Conservation (phyloP, 2,797 vertebrate genomes). For the Decapterus maruadsi region DNA sequence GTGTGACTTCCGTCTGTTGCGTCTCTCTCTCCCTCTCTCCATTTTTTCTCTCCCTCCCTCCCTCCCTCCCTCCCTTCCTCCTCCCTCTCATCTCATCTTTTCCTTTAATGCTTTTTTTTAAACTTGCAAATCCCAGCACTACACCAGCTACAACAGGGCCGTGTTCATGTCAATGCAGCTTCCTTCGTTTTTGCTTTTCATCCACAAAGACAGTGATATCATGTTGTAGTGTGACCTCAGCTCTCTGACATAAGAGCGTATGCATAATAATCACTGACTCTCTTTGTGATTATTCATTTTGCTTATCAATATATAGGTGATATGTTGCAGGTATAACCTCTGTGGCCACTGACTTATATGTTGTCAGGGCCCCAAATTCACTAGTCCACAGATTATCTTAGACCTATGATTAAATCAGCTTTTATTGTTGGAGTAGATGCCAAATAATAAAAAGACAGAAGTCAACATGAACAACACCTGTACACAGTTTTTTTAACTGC, state of each 20-base stretch:
- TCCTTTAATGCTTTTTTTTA: constrained; percentile 53
- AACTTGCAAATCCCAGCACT: constrained; percentile 37
- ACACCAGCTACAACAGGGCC: background rate
- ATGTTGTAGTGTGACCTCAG: background rate
- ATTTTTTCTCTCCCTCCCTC: constrained; percentile 36
- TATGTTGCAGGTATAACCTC: background rate
- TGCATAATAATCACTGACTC: background rate
- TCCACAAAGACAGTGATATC: constrained; percentile 5
- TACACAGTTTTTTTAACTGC: background rate
- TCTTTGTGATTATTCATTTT: constrained; percentile 1
- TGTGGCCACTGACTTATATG: background rate
- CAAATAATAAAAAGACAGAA: no score
- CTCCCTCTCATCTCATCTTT: constrained; percentile 35
- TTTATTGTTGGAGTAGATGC: background rate
- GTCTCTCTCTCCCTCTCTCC: constrained; percentile 52
- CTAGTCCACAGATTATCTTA: background rate
- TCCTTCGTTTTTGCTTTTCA: background rate
- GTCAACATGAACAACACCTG: background rate
- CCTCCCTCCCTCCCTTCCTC: constrained; percentile 14
- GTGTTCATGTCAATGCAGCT: background rate
- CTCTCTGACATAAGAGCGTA: constrained; percentile 7
- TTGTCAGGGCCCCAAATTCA: background rate
- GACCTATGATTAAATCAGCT: background rate
- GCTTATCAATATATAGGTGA: background rate
- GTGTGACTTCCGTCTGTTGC: constrained; percentile 85